Conservation (phyloP, 2,113 vertebrate species). For the Circaetus cinerascens region DNA sequence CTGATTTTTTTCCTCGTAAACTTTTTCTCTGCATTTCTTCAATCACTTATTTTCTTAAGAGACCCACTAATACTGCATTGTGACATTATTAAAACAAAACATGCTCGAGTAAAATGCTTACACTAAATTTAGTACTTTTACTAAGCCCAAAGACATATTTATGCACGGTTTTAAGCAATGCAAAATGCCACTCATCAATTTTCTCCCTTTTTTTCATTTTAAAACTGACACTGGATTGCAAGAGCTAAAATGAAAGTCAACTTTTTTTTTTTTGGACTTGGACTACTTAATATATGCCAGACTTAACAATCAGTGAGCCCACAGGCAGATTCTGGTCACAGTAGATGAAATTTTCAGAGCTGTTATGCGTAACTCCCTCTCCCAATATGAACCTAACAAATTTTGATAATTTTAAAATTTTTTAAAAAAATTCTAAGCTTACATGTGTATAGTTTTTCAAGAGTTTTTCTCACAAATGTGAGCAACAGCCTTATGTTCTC, state of each 20-base stretch:
- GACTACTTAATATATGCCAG: not conserved
- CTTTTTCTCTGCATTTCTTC: not conserved
- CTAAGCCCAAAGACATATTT: not conserved
- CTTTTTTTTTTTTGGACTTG: too few species aligned
- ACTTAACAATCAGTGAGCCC: not conserved
- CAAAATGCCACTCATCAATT: not conserved
- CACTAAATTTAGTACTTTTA: not conserved
- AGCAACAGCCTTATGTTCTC: not conserved
- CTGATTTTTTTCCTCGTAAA: not conserved
- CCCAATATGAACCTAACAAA: rapidly evolving
- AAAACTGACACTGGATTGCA: not conserved
- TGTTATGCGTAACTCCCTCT: not conserved
- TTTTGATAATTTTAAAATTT: not conserved
- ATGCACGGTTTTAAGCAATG: not conserved
- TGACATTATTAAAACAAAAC: not conserved
- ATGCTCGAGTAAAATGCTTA: not conserved
- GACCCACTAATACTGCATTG: not conserved
- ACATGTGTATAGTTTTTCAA: rapidly evolving
- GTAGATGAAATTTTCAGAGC: not conserved
- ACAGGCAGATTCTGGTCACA: not conserved
- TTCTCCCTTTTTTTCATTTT: not conserved
- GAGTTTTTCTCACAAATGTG: not conserved
- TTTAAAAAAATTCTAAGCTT: not conserved
- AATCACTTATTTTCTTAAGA: not conserved
- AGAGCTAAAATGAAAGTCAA: not conserved